These are phyloP conservation scores for Acrobasis repandana DNA, from an alignment of 2,888 invertebrate species.

Conservation along the genomic window DNA sequence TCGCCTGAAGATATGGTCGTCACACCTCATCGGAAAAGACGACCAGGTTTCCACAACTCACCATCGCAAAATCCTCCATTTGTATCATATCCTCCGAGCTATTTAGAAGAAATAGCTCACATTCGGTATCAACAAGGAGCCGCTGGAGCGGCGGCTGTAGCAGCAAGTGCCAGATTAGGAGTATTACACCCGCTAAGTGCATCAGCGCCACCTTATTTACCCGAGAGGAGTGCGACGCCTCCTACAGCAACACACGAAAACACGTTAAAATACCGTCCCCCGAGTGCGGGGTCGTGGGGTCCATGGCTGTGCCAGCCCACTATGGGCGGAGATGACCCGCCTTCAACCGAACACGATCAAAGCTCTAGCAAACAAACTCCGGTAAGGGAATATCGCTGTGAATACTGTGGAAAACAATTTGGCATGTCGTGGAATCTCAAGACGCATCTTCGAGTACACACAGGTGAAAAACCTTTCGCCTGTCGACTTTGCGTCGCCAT, in stretches of 20 bases:
- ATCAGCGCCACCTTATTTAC: slow-evolving; percentile 88
- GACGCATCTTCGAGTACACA: slow-evolving; percentile 93
- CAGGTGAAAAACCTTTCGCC: slow-evolving; percentile 94
- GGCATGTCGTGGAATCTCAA: slow-evolving; percentile 97
- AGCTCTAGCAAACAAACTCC: slow-evolving; percentile 84
- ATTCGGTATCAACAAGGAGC: slow-evolving; percentile 84
- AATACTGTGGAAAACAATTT: slow-evolving; percentile 95
- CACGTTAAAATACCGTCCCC: slow-evolving; percentile 85
- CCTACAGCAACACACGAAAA: slow-evolving; percentile 83
- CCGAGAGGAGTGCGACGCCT: slow-evolving; percentile 84
- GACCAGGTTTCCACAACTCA: slow-evolving; percentile 94
- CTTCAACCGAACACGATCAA: slow-evolving; percentile 77
- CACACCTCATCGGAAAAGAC: slow-evolving; percentile 92
- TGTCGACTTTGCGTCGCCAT: slow-evolving; percentile 94
- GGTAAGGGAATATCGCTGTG: slow-evolving; percentile 93
- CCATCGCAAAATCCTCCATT: slow-evolving; percentile 94
- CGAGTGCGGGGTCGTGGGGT: slow-evolving; percentile 88
- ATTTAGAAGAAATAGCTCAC: slow-evolving; percentile 87
- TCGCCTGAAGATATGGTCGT: slow-evolving; percentile 93
- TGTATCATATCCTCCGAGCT: slow-evolving; percentile 90
- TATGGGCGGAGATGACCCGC: slow-evolving; percentile 80
- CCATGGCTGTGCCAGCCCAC: slow-evolving; percentile 87
- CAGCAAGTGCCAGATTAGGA: slow-evolving; percentile 77
- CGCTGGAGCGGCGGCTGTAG: slow-evolving; percentile 82
- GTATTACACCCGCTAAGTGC: slow-evolving; percentile 85